These are phyloP conservation scores for Diarsia rubi DNA, from an alignment of 2,888 invertebrate species.

Conservation along the genomic window DNA sequence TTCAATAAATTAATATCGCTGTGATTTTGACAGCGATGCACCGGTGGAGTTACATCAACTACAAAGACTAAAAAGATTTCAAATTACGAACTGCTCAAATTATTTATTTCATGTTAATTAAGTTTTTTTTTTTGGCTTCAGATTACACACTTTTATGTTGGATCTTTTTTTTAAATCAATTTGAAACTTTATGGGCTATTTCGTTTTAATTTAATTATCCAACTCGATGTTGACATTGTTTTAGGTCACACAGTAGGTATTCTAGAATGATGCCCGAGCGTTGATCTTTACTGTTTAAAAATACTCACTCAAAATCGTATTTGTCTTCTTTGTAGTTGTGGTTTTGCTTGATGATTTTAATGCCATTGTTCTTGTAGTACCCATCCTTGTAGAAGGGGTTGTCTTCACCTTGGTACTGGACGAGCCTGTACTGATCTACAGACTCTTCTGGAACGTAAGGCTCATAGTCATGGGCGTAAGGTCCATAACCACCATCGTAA, in stretches of 20 bases:
- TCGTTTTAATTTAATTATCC: conserved; percentile 1
- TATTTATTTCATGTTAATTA: background rate
- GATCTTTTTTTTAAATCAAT: background rate
- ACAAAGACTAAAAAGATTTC: background rate
- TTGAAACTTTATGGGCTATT: background rate
- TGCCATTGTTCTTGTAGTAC: conserved; percentile 89
- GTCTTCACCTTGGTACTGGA: conserved; percentile 80
- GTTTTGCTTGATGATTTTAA: conserved; percentile 88
- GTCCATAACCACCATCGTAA: conserved; percentile 86
- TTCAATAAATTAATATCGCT: background rate
- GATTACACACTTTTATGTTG: background rate
- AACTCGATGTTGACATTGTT: background rate
- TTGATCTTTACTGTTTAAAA: conserved; percentile 11
- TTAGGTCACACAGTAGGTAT: background rate
- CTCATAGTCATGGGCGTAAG: conserved; percentile 86
- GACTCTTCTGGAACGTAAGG: conserved; percentile 88
- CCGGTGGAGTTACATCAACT: background rate
- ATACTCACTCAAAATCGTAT: conserved; percentile 89
- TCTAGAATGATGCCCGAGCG: background rate
- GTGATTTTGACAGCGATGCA: background rate
- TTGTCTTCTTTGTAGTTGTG: conserved; percentile 88
- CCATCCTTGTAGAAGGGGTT: conserved; percentile 88
- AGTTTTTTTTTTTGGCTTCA: background rate
- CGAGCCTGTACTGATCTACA: conserved; percentile 82
- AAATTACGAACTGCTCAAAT: conserved; percentile 13